These are phyloP conservation scores for Hucho hucho DNA, from an alignment of 2,113 vertebrate species.

Conservation along the genomic window DNA sequence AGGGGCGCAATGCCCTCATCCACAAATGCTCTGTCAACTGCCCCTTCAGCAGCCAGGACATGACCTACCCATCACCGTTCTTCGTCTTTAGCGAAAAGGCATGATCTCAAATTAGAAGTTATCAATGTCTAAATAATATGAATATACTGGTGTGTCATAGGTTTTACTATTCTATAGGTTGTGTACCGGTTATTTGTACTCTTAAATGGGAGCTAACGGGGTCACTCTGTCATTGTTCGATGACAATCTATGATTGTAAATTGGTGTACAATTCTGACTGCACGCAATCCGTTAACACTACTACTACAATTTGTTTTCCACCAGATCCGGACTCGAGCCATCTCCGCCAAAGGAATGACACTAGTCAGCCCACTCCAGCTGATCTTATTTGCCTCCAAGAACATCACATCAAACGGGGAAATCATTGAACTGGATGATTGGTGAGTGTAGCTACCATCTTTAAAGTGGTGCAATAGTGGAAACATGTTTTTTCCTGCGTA, in stretches of 20 bases:
- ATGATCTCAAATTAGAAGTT: slow-evolving; percentile 18
- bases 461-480: slow-evolving; percentile 2
- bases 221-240: too few relatives aligned
- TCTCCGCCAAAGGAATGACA: slow-evolving; percentile 96
- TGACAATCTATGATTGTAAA: background rate
- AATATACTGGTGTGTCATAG: too few relatives aligned
- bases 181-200: background rate
- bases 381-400: slow-evolving; percentile 92
- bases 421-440: slow-evolving; percentile 88
- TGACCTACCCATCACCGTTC: slow-evolving; percentile 89
- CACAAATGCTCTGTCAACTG: slow-evolving; percentile 97
- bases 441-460: slow-evolving; percentile 61
- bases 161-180: background rate
- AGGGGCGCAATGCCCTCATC: slow-evolving; percentile 94
- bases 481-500: background rate
- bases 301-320: slow-evolving; percentile 6
- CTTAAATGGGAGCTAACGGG: too few relatives aligned
- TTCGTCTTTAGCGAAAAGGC: slow-evolving; percentile 98
- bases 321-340: slow-evolving; percentile 93
- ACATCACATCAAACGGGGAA: slow-evolving; percentile 82
- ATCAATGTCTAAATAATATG: too few relatives aligned
- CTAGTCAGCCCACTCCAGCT: slow-evolving; percentile 92
- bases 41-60: slow-evolving; percentile 92
- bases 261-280: background rate
- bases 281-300: background rate